Percentiles rank a stretch among this genome's conserved stretches.
Evolutionary conservation across 1,140 invertebrate genomes (phyloP).

Genomic region (Mizuhopecten yessoensis): DNA sequence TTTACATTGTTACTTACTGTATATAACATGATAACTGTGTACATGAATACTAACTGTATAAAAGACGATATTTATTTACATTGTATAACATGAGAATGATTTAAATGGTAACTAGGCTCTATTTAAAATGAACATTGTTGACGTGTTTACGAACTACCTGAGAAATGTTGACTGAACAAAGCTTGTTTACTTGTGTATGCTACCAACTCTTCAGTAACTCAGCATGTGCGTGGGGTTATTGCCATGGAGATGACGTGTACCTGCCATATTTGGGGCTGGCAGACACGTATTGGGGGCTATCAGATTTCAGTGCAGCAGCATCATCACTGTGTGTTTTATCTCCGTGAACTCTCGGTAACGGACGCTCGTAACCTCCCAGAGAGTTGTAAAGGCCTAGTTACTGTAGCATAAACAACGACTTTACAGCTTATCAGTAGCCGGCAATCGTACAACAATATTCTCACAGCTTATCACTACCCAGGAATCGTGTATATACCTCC

Average conservation of each 20-base stretch:
- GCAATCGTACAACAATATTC: background rate
- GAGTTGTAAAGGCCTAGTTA: background rate
- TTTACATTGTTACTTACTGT: too few species aligned
- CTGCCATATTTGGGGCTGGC: background rate
- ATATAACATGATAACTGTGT: too few species aligned
- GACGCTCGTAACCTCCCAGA: background rate
- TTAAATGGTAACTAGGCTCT: too few species aligned
- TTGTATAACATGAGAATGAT: too few species aligned
- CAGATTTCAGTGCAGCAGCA: background rate
- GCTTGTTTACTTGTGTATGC: too few species aligned
- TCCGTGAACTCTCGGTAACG: background rate
- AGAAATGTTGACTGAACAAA: too few species aligned
- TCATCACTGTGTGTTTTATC: background rate
- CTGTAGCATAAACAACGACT: background rate
- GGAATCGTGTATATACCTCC: background rate
- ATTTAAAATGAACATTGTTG: too few species aligned
- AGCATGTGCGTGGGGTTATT: background rate
- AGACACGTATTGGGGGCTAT: background rate
- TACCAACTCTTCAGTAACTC: too few species aligned
- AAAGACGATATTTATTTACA: background rate
- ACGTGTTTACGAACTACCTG: too few species aligned
- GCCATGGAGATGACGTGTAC: background rate
- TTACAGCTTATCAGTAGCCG: background rate
- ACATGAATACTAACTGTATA: too few species aligned
- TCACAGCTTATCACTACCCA: background rate